Base-by-base conservation (phyloP, 2,113 vertebrate species). In the Haliaeetus leucogaster region DNA sequence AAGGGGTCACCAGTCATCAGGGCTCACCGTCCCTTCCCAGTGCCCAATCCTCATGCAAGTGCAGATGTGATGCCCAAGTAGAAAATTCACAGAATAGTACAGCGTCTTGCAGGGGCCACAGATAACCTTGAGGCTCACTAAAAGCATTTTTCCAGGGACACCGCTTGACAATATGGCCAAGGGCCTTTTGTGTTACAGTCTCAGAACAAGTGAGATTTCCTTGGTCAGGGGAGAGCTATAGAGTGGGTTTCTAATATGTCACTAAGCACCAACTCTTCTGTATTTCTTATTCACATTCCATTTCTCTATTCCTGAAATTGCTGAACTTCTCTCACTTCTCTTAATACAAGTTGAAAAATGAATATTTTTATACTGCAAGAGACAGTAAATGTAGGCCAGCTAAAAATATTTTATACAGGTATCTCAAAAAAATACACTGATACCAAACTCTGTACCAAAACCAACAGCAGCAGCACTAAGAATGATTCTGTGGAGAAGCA, bases 21-120 rank as follows among this genome's bases (percentile, higher is more conserved):
- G 32, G 16, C 17, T 36, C 8, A 29, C 10, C 29, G 13, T 3
- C 29, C 32, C 40, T 73, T 59, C 32, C n/a, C 40, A 62, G 16
- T 11, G 26, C 29, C 21, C 45, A 43, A 12, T 11, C 26, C 42
- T 74, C 14, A 14, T 0, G 10, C 5, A 70, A 92, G 38, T 26
- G 20, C 29, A 74, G 29, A 27, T 4, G 2, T 7, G 42, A 58
- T 38, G 47, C 20, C 50, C 0, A 2, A 77, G 25, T 0, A 50
- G 66, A 70, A 91, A 65, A 19, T 29, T 77, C 55, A 73, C 26
- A 62, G n/a, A 50, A 56, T 18, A 58, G 26, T 2, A 50, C 8
- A 47, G 5, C 11, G 36, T 9, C 48, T 56, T 42, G 6, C 26
- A 83, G 40, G 34, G 9, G 32, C 30, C 68, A 83, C 18, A 50